A percentile compares a stretch with the other conserved stretches of the same genome.
phyloP scores from a whole-genome alignment of 2,113 vertebrate species.

The Gadus chalcogrammus region DNA sequence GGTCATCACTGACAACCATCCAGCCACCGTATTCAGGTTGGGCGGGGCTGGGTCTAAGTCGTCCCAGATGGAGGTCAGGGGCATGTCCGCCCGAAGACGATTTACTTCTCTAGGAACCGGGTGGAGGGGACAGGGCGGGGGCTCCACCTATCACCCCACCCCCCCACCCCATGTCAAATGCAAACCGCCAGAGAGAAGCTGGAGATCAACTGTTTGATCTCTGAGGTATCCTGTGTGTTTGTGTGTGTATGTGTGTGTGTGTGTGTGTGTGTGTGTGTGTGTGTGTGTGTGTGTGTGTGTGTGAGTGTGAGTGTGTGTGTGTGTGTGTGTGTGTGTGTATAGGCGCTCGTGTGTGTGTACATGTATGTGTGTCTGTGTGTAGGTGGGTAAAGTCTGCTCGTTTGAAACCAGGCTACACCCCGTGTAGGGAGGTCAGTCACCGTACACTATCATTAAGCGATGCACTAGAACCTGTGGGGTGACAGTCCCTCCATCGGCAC shows the following conservation, averaged over 20 bases:
- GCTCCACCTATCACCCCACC: neutral
- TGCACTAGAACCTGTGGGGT: too few relatives aligned
- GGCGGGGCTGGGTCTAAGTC: constrained; percentile 55
- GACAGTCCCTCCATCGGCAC: too few relatives aligned
- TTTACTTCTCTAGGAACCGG: constrained; percentile 47
- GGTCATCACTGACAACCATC: constrained; percentile 41
- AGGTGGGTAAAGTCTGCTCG: too few relatives aligned
- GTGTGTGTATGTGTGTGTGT: neutral
- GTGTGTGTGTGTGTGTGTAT: neutral
- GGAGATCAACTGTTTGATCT: constrained; percentile 43
- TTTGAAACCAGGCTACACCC: too few relatives aligned
- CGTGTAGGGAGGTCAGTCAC: too few relatives aligned
- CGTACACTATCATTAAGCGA: too few relatives aligned
- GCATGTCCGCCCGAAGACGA: constrained; percentile 46
- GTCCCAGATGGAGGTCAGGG: constrained; percentile 58
- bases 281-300: too few relatives aligned
- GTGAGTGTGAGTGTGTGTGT: too few relatives aligned
- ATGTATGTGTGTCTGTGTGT: too few relatives aligned
- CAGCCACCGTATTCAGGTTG: constrained; percentile 36
- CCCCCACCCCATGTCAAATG: constrained; percentile 41
- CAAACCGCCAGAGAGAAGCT: constrained; percentile 58
- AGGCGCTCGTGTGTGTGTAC: neutral
- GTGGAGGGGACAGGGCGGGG: constrained; percentile 31
- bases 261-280: too few relatives aligned
- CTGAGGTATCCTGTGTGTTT: constrained; percentile 13